Percentiles rank a stretch among this genome's conserved stretches.
Conservation (phyloP, 2,888 invertebrate genomes). For the Nomada fabriciana region DNA sequence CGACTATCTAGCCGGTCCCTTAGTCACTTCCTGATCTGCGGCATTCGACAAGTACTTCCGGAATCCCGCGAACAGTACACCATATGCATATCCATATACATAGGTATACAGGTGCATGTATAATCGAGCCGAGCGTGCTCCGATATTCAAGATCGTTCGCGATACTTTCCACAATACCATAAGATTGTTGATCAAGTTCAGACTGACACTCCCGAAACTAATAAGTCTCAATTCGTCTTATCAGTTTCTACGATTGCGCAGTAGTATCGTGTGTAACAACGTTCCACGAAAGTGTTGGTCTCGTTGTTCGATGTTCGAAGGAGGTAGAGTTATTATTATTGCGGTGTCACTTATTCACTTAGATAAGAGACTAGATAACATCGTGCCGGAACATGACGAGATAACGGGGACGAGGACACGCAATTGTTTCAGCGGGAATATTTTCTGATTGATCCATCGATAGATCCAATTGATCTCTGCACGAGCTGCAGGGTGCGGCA, state of each 20-base stretch:
- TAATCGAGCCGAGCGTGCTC: neutral
- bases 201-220: constrained; percentile 39
- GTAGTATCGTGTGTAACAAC: constrained; percentile 42
- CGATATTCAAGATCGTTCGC: neutral
- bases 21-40: neutral
- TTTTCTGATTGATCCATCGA: constrained; percentile 7
- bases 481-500: neutral
- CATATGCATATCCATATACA: too few relatives aligned
- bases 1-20: neutral
- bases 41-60: neutral
- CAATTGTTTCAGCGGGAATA: neutral
- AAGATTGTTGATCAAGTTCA: constrained; percentile 51
- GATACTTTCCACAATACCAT: constrained; percentile 13
- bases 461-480: neutral
- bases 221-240: constrained; percentile 57
- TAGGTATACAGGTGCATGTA: too few relatives aligned
- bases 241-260: constrained; percentile 66
- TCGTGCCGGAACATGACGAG: constrained; percentile 1
- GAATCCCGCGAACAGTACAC: too few relatives aligned
- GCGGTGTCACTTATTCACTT: constrained; percentile 34
- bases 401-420: neutral
- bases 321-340: constrained; percentile 57
- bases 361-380: constrained; percentile 63
- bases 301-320: constrained; percentile 14
- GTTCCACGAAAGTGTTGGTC: constrained; percentile 42